A percentile compares a stretch with the other conserved stretches of the same genome.
Conservation (phyloP, 2,113 vertebrate genomes). For the Podilymbus podiceps region DNA sequence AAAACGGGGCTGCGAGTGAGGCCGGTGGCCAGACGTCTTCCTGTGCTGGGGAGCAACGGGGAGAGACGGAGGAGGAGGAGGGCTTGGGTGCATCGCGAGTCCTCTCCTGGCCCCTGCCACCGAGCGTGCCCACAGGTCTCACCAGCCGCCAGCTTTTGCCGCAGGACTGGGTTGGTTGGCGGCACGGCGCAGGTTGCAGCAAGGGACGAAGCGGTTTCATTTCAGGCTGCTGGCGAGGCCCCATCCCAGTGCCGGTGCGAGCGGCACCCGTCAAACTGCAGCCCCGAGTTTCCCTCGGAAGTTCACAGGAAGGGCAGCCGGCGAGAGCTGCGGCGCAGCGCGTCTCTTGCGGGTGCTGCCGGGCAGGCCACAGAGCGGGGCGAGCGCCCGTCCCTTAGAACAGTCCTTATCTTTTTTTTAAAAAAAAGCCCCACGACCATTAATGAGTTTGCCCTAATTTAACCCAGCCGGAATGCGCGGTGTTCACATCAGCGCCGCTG, state of each 20-base stretch:
- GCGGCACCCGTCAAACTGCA: not conserved
- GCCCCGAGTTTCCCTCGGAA: fast-evolving
- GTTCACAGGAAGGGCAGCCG: not conserved
- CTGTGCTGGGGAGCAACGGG: fast-evolving
- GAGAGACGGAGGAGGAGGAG: too few species aligned
- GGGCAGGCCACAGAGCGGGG: too few species aligned
- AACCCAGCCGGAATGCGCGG: too few species aligned
- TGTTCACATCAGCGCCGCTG: fast-evolving
- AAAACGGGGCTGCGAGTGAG: not conserved
- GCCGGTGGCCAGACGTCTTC: too few species aligned
- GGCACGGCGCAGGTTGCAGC: fast-evolving
- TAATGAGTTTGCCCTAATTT: too few species aligned
- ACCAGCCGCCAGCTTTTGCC: not conserved
- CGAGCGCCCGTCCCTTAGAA: too few species aligned
- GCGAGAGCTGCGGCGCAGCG: too few species aligned
- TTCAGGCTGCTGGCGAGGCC: not conserved
- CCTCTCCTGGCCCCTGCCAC: fast-evolving
- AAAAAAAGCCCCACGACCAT: too few species aligned
- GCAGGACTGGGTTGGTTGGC: fast-evolving
- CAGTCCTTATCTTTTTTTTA: too few species aligned
- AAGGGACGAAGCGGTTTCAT: fast-evolving
- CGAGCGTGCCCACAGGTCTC: fast-evolving
- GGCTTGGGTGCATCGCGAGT: fast-evolving
- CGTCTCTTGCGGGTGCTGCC: too few species aligned
- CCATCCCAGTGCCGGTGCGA: fast-evolving